phyloP scores from a whole-genome alignment of 2,888 invertebrate genomes.

The Meghimatium bilineatum region DNA sequence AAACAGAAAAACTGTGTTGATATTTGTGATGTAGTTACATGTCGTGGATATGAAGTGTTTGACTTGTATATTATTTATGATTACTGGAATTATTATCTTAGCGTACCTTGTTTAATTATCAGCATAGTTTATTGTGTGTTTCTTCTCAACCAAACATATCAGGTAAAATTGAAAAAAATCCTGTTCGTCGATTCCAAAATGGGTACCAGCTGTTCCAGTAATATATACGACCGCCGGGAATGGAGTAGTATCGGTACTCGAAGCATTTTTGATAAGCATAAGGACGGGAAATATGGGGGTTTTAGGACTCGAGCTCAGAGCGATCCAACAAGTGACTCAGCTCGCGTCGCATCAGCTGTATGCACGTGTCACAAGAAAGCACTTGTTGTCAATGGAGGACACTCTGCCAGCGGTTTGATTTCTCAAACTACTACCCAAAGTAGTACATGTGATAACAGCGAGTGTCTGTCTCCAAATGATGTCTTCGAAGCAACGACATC shows the following conservation, averaged over 20 bases:
- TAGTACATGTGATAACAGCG: neutral
- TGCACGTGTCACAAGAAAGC: constrained; percentile 20
- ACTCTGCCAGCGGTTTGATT: neutral
- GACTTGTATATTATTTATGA: too few relatives aligned
- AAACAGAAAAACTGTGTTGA: neutral
- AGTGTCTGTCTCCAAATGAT: neutral
- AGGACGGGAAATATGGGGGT: neutral
- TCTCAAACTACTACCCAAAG: neutral
- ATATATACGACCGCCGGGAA: constrained; percentile 29
- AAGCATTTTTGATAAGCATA: neutral
- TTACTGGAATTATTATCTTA: too few relatives aligned
- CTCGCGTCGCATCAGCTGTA: neutral
- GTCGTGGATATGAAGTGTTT: neutral
- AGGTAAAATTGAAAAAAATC: neutral
- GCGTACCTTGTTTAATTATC: too few relatives aligned
- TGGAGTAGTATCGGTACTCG: constrained; percentile 17
- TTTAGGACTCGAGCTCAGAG: constrained; percentile 12
- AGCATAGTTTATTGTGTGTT: neutral
- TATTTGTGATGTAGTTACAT: neutral
- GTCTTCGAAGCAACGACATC: neutral
- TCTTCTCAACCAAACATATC: neutral
- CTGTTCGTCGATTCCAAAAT: neutral
- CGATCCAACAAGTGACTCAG: neutral
- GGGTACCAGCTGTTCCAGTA: constrained; percentile 41
- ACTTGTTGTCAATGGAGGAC: neutral